Percentiles rank a stretch among this genome's conserved stretches.
phyloP scores from a whole-genome alignment of 2,113 vertebrate genomes.

The Atractosteus spatula region DNA sequence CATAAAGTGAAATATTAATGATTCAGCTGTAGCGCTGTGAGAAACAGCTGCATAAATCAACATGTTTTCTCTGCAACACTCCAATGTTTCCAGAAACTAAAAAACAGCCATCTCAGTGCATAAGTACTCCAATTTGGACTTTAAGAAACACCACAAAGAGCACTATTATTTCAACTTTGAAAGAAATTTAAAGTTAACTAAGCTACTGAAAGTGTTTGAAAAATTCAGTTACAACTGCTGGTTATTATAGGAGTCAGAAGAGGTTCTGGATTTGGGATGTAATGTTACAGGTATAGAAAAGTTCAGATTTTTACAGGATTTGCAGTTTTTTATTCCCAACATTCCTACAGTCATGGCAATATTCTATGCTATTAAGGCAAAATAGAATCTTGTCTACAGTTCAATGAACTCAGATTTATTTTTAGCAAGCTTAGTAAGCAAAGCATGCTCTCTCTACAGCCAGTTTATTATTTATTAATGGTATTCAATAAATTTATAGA shows the following conservation, averaged over 20 bases:
- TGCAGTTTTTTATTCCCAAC: too few relatives aligned
- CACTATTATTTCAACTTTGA: too few relatives aligned
- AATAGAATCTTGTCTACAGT: neutral
- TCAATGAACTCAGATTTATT: neutral
- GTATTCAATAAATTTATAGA: neutral
- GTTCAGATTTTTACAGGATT: too few relatives aligned
- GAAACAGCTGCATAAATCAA: neutral
- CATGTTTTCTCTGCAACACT: neutral
- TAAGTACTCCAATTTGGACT: neutral
- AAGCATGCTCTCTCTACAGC: neutral
- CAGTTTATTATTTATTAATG: conserved; percentile 6
- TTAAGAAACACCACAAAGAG: neutral
- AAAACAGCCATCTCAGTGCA: neutral
- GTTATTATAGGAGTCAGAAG: neutral
- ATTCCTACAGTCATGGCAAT: neutral
- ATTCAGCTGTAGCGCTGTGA: neutral
- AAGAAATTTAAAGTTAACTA: too few relatives aligned
- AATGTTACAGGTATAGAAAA: too few relatives aligned
- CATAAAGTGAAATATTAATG: neutral
- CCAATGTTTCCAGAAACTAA: neutral
- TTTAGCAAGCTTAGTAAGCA: neutral
- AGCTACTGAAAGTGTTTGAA: neutral
- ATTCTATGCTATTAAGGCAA: neutral
- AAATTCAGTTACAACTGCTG: neutral
- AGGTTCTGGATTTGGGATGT: neutral